Evolutionary conservation across 2,113 vertebrate genomes (phyloP), one percentile per base, ranked within the genome.

Genomic region (Cacatua alba): DNA sequence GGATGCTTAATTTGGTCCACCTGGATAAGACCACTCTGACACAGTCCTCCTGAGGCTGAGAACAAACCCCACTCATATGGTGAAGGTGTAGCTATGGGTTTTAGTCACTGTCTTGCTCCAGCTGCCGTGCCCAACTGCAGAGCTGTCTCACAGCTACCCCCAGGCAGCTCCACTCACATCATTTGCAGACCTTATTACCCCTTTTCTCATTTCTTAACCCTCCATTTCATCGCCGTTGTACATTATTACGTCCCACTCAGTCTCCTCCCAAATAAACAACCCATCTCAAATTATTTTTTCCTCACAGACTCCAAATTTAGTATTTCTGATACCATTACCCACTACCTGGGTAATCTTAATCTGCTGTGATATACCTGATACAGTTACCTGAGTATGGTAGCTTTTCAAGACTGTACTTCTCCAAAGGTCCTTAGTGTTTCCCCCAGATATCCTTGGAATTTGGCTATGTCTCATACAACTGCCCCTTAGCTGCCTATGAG

Each of bases 51-150:
- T 37, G 46, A 63, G 43, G 46, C 13, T 6, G 8, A 29, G n/a
- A 39, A 5, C 8, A 67, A 20, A 10, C 33, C 24, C 8, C 7
- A 17, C 43, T 70, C 3, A 0, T 26, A 17, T 3, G 8, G 17
- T 52, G 12, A 68, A 33, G 21, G 6, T 33, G 24, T 13, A 78
- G 9, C 10, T 44, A 7, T 3, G 8, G 13, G 2, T 7, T 59
- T 84, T 71, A 29, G 44, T 63, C 75, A 71, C 31, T n/a, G 7
- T 20, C 31, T 53, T 67, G 13, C 13, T 82, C 31, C 63, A 70
- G 11, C 18, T 79, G 29, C 26, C 1, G 1, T 44, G 41, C 19
- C 16, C 31, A 63, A 39, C 24, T 11, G 16, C n/a, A 79, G 51
- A n/a, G 15, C 19, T 70, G 41, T 13, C 33, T 65, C 28, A 31